A percentile compares a stretch with the other conserved stretches of the same genome.
Conservation (phyloP, 2,113 vertebrate species). For the zebrafish (Danio rerio) region DNA sequence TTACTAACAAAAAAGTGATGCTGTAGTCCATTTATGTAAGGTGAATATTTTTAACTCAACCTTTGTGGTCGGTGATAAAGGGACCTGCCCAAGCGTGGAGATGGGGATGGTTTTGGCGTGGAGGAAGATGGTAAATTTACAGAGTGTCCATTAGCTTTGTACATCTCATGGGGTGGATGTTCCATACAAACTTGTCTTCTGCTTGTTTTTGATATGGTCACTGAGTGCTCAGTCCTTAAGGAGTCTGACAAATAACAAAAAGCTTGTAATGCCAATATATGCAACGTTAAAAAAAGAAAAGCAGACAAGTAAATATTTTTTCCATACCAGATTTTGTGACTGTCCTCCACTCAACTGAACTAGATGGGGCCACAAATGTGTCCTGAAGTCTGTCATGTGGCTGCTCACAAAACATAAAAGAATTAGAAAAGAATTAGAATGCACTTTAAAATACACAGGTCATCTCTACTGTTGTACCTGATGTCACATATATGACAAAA, state of each 20-base stretch:
- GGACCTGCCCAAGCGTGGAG: slow-evolving; percentile 74
- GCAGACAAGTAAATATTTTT: background rate
- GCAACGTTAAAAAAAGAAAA: slow-evolving; percentile 16
- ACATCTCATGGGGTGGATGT: slow-evolving; percentile 63
- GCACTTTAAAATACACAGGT: background rate
- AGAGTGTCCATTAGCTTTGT: slow-evolving; percentile 79
- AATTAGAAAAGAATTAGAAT: slow-evolving; percentile 27
- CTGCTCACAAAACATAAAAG: slow-evolving; percentile 73
- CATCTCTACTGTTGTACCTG: background rate
- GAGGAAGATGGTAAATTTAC: slow-evolving; percentile 55
- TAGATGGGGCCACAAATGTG: slow-evolving; percentile 78
- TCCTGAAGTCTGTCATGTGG: slow-evolving; percentile 65
- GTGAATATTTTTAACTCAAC: slow-evolving; percentile 58
- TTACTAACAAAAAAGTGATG: background rate
- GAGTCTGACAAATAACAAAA: slow-evolving; percentile 56
- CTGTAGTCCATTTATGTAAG: too few species aligned
- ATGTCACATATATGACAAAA: background rate
- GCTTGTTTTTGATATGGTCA: slow-evolving; percentile 70
- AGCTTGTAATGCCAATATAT: background rate
- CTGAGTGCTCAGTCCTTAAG: slow-evolving; percentile 64
- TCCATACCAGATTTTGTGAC: slow-evolving; percentile 77
- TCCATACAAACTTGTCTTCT: slow-evolving; percentile 76
- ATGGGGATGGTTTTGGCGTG: slow-evolving; percentile 59
- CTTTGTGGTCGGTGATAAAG: slow-evolving; percentile 65
- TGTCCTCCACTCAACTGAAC: slow-evolving; percentile 76